phyloP scores from a whole-genome alignment of 2,113 vertebrate genomes.

The Scortum barcoo region DNA sequence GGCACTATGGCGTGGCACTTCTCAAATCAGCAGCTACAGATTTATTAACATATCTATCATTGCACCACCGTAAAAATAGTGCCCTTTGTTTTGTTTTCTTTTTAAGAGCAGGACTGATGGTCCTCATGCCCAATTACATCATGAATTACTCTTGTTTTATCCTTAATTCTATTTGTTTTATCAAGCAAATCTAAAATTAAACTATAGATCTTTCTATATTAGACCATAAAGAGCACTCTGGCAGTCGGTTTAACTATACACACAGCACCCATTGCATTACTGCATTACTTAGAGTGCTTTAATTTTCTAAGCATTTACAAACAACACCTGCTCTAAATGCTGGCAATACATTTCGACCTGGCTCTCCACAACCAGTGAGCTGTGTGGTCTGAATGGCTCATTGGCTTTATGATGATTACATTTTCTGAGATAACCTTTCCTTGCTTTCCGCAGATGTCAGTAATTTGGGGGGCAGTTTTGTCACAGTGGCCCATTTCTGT shows the following conservation, averaged over 20 bases:
- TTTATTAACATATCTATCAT: not conserved
- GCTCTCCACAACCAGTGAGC: conserved; percentile 8
- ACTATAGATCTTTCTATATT: conserved; percentile 19
- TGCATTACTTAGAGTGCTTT: conserved; percentile 1
- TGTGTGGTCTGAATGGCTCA: conserved; percentile 45
- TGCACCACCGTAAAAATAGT: not conserved
- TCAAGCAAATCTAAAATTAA: conserved; percentile 16
- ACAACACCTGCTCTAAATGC: conserved; percentile 60
- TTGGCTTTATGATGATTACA: conserved; percentile 66
- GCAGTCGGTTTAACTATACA: not conserved
- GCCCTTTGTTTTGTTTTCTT: not conserved
- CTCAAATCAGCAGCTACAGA: no score
- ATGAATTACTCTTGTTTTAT: conserved; percentile 12
- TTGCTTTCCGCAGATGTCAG: conserved; percentile 65
- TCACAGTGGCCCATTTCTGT: conserved; percentile 5
- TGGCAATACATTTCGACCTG: not conserved
- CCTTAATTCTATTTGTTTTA: conserved; percentile 2
- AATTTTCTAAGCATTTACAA: conserved; percentile 35
- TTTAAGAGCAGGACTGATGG: conserved; percentile 15
- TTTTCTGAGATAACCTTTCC: conserved; percentile 59
- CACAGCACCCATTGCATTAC: not conserved
- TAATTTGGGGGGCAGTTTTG: conserved; percentile 50
- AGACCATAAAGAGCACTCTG: not conserved
- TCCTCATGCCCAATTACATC: conserved; percentile 21
- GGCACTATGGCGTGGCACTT: no score